Evolutionary conservation across 2,888 invertebrate species (phyloP), one percentile per base, ranked within the genome.

Genomic region (Drosophila pseudotakahashii): DNA sequence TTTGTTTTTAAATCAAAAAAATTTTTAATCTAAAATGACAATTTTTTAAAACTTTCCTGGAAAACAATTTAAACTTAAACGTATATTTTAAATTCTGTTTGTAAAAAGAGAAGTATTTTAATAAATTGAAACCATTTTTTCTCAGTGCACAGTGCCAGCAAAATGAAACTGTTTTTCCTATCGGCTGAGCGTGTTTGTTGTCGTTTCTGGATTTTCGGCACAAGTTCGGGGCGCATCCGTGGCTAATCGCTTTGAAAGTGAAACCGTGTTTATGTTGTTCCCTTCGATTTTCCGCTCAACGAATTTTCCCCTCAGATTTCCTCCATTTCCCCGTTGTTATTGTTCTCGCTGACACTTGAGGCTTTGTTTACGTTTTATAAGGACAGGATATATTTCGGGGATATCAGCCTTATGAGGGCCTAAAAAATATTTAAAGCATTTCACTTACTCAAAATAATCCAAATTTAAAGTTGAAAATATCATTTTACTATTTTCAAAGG

Each of bases 221-320:
- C 77, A 73, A 88, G 64, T 61, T 73, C 59, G 52, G 62, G 69
- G 85, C 88, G 86, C 79, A 70, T 55, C 89, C 86, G 68, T 88
- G 66, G 78, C 84, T 87, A 89, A 87, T 81, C 88, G 75, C 85
- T 87, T 87, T 87, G 89, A 87, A 87, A 89, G 88, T 89, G 87
- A 87, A 88, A 89, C 89, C 80, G 70, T 87, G 89, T 87, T 87
- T 89, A 85, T 77, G 79, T 78, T 89, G 14, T 84, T 77, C 52
- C 64, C 71, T 74, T 70, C 61, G 53, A 68, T 80, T 78, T 83
- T 82, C 88, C 88, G 83, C 64, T 77, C 62, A 66, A 61, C 51
- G 42, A n/a, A 39, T 53, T 47, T 67, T 37, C 30, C 39, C 48
- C 58, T 39, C 16, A 41, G 39, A 59, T 59, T 41, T 59, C 59